Evolutionary conservation across 2,888 invertebrate species (phyloP), one percentile per base, ranked within the genome.

Genomic region (Papilio protenor): DNA sequence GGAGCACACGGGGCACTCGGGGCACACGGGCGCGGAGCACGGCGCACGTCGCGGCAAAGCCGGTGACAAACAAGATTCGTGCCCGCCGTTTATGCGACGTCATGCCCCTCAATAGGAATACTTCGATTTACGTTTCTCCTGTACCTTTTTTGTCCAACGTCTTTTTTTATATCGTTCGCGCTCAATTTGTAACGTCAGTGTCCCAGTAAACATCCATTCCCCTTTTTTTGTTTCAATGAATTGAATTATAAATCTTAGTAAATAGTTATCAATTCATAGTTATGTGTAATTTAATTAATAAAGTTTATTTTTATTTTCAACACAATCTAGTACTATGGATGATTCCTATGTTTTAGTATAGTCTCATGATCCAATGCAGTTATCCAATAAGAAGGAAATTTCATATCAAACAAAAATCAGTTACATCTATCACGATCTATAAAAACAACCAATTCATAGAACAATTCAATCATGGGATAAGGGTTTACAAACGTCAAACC

Each of bases 41-140:
- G 81, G 79, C 80, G 82, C 77, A 79, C 79, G 61, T 27, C 61
- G 61, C 61, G 84, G 85, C 85, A 77, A 83, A 81, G 81, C 81
- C 92, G 88, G 92, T 93, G 94, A 94, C 94, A 93, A 92, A 94
- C 93, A 92, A 91, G 91, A 92, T 93, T 91, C 90, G 88, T 90
- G 88, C 82, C 82, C 87, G 91, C 89, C 91, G 86, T 91, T 93
- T 93, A 91, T 94, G 94, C 94, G 85, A 85, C 85, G 93, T 94
- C 94, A 94, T 91, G 92, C 88, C 84, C 85, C 87, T 93, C 93
- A 91, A 94, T 93, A 92, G 92, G 93, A 92, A 92, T 91, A 89
- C 92, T 90, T 90, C 91, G 91, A 91, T 91, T 90, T 89, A 90
- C 88, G 88, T 89, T 89, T 88, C 87, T 88, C 87, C 84, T 86